Percentiles rank a stretch among this genome's conserved stretches.
phyloP scores from a whole-genome alignment of 1,140 invertebrate genomes.

The Phortica variegata region DNA sequence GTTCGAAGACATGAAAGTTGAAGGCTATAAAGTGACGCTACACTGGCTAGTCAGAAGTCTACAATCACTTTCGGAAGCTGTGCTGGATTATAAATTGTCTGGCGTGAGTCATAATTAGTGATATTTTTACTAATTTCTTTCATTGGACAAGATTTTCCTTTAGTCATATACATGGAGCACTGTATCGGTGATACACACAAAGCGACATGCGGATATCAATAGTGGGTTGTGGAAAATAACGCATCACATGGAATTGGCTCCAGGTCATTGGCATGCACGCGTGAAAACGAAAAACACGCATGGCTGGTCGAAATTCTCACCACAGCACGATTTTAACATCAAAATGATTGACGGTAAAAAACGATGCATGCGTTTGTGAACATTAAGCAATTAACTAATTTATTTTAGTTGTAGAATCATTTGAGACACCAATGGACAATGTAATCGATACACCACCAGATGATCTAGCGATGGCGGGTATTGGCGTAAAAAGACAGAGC shows the following conservation, averaged over 20 bases:
- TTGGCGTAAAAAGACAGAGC: no score
- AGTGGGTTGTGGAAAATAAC: conserved; percentile 49
- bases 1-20: conserved; percentile 34
- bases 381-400: not conserved
- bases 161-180: conserved; percentile 51
- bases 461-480: conserved; percentile 32
- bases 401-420: conserved; percentile 4
- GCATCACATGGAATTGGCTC: conserved; percentile 45
- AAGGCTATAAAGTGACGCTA: conserved; percentile 36
- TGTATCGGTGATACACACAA: conserved; percentile 40
- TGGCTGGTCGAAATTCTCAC: conserved; percentile 52
- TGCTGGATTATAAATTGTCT: conserved; percentile 43
- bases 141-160: not conserved
- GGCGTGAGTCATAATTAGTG: conserved; percentile 25
- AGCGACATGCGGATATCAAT: conserved; percentile 34
- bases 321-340: conserved; percentile 35
- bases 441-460: conserved; percentile 27
- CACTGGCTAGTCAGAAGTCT: conserved; percentile 51
- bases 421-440: conserved; percentile 9
- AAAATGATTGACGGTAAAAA: conserved; percentile 23
- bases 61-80: conserved; percentile 45
- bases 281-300: conserved; percentile 48
- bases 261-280: conserved; percentile 44
- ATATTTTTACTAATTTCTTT: not conserved
- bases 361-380: not conserved